Conservation (phyloP, 1,140 invertebrate species). For the Euwallacea fornicatus region DNA sequence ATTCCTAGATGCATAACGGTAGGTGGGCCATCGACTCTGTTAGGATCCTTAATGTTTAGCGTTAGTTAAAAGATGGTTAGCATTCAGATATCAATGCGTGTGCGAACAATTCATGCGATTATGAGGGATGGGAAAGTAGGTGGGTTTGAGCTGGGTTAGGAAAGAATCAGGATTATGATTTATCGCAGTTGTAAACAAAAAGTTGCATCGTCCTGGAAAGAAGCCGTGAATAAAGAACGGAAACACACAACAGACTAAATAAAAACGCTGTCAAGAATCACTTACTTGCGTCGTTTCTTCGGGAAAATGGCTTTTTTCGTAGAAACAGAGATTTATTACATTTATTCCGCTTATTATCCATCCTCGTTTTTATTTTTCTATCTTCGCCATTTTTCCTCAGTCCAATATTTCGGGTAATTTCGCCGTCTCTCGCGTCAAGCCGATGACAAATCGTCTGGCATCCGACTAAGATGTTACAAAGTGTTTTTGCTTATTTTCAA, state of each 20-base stretch:
- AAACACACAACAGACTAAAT: conserved; percentile 26
- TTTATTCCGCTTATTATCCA: conserved; percentile 40
- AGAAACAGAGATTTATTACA: conserved; percentile 39
- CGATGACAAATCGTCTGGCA: conserved; percentile 33
- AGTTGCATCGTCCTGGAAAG: conserved; percentile 4
- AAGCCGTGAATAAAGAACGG: conserved; percentile 1
- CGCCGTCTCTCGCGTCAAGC: conserved; percentile 16
- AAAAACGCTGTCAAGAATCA: conserved; percentile 39
- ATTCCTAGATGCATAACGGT: too few species aligned
- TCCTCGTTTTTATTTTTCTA: conserved; percentile 36
- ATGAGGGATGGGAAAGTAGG: background rate
- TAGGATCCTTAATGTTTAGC: too few species aligned
- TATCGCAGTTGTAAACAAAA: conserved; percentile 19
- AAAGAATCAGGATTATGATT: conserved; percentile 1
- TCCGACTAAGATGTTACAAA: conserved; percentile 38
- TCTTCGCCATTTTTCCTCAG: conserved; percentile 24
- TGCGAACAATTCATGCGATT: too few species aligned
- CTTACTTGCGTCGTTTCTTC: conserved; percentile 34
- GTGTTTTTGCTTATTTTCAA: conserved; percentile 37
- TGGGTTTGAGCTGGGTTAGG: background rate
- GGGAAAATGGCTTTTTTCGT: conserved; percentile 33
- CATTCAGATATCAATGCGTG: too few species aligned
- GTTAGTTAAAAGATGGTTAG: too few species aligned
- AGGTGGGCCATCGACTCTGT: too few species aligned
- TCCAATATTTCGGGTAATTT: conserved; percentile 27